Conservation (phyloP, 2,888 invertebrate species). For the Boloria selene region DNA sequence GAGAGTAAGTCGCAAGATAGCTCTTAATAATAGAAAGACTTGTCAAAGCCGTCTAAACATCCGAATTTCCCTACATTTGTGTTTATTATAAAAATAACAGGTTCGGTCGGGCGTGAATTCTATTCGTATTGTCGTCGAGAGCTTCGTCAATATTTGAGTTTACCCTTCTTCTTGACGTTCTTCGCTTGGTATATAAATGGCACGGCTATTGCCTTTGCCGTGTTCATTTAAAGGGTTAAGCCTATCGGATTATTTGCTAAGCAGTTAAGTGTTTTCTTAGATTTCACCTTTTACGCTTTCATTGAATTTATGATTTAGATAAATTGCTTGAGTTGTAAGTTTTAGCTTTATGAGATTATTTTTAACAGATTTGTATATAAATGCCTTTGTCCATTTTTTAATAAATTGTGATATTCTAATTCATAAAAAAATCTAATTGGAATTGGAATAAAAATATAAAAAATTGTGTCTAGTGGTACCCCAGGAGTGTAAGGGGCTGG, state of each 20-base stretch:
- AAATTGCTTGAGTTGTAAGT: too few species aligned
- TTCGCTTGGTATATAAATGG: conserved; percentile 34
- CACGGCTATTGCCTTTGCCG: conserved; percentile 37
- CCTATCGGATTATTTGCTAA: conserved; percentile 36
- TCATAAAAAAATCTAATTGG: too few species aligned
- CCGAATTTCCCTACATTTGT: conserved; percentile 54
- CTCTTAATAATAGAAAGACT: not conserved
- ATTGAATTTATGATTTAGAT: not conserved
- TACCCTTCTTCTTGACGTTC: conserved; percentile 42
- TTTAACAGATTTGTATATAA: too few species aligned
- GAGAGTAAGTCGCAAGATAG: too few species aligned
- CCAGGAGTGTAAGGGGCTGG: too few species aligned
- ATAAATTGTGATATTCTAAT: too few species aligned
- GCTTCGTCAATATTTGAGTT: conserved; percentile 65
- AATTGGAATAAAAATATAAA: too few species aligned
- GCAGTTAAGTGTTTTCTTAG: conserved; percentile 30
- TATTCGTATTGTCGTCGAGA: conserved; percentile 64
- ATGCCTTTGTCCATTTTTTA: too few species aligned
- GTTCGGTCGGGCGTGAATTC: conserved; percentile 47
- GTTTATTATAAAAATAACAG: conserved; percentile 61
- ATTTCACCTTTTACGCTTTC: conserved; percentile 10
- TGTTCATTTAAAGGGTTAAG: conserved; percentile 39
- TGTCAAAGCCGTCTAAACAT: conserved; percentile 27
- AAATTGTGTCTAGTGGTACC: too few species aligned
- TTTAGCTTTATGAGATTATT: too few species aligned